Percentiles rank a stretch among this genome's conserved stretches.
phyloP scores from a whole-genome alignment of 2,888 invertebrate species.

The Yponomeuta plumbellus region DNA sequence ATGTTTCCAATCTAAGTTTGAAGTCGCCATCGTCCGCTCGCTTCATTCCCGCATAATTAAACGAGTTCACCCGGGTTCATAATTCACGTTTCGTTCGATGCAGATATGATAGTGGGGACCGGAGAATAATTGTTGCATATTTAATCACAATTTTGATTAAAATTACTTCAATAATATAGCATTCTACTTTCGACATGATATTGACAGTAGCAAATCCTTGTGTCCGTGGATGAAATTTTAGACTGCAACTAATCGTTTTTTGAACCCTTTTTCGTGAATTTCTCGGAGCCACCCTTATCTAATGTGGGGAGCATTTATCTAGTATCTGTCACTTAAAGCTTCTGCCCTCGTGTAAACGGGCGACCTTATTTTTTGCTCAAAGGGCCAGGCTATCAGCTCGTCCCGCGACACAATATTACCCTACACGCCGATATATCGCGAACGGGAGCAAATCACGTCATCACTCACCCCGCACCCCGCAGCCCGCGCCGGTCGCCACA shows the following conservation, averaged over 20 bases:
- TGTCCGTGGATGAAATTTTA: background rate
- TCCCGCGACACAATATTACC: conserved; percentile 66
- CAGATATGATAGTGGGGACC: background rate
- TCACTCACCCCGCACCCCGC: conserved; percentile 50
- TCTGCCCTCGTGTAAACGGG: conserved; percentile 69
- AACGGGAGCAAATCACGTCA: conserved; percentile 54
- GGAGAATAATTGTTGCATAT: conserved; percentile 8
- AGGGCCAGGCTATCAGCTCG: conserved; percentile 65
- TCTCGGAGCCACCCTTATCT: conserved; percentile 58
- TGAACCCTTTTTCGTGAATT: conserved; percentile 40
- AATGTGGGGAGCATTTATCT: conserved; percentile 70
- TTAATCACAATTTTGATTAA: background rate
- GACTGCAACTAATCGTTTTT: background rate
- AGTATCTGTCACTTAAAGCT: conserved; percentile 72
- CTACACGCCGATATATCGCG: conserved; percentile 64
- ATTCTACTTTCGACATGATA: background rate
- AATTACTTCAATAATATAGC: background rate
- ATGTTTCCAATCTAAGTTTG: conserved; percentile 69
- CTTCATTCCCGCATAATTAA: conserved; percentile 67
- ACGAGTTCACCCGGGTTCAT: conserved; percentile 46
- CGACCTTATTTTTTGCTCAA: conserved; percentile 72
- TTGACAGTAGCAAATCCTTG: background rate
- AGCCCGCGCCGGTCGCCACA: conserved; percentile 17
- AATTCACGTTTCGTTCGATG: conserved; percentile 35
- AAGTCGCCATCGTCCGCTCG: conserved; percentile 50